phyloP scores from a whole-genome alignment of 1,140 invertebrate genomes.

The Olivierus martensii region DNA sequence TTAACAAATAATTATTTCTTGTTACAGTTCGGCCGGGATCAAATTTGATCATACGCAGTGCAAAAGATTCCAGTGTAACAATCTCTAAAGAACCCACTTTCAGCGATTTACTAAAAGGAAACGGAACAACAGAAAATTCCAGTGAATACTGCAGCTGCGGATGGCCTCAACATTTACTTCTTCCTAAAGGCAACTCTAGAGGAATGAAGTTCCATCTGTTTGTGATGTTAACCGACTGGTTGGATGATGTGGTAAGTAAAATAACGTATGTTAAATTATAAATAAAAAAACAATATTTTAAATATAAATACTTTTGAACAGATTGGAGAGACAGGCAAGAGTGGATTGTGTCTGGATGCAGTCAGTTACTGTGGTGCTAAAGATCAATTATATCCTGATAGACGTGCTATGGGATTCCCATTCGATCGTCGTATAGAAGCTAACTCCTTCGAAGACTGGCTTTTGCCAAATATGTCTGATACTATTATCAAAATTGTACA shows the following conservation, averaged over 20 bases:
- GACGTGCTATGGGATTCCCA: conserved; percentile 12
- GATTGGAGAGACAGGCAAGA: too few relatives aligned
- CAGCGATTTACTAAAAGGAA: conserved; percentile 2
- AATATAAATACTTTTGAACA: too few relatives aligned
- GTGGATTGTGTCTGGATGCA: conserved; percentile 2
- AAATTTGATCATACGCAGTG: conserved; percentile 6
- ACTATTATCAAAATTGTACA: conserved; percentile 6
- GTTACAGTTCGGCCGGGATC: conserved; percentile 2
- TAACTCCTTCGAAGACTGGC: conserved; percentile 2
- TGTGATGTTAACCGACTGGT: conserved; percentile 11
- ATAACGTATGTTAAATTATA: neutral
- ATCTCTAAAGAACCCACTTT: neutral
- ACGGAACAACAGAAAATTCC: neutral
- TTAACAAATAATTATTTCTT: too few relatives aligned
- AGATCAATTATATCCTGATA: conserved; percentile 8
- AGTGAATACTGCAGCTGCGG: conserved; percentile 15
- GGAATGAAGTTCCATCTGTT: conserved; percentile 12
- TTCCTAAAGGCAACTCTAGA: conserved; percentile 6
- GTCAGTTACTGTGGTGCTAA: conserved; percentile 13
- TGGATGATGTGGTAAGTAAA: conserved; percentile 3
- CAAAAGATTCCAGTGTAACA: conserved; percentile 12
- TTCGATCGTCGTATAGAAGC: conserved; percentile 10
- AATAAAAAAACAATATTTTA: too few relatives aligned
- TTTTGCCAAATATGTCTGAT: conserved; percentile 8
- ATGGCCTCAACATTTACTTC: conserved; percentile 11